Percentiles rank a stretch among this genome's conserved stretches.
These are phyloP conservation scores for Papilio polyxenes DNA, from an alignment of 1,140 invertebrate species.

Conservation along the genomic window DNA sequence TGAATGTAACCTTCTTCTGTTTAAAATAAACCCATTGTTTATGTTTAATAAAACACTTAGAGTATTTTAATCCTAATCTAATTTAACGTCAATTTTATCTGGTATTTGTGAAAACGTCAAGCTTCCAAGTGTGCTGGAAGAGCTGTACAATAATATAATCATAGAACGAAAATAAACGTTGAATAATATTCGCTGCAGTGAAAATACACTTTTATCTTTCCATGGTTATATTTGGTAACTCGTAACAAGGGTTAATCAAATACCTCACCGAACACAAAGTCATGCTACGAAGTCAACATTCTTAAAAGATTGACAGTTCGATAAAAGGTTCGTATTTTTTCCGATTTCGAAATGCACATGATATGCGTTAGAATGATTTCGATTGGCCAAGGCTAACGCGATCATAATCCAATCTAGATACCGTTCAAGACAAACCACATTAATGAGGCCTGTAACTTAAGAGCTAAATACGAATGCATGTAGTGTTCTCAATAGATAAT, in stretches of 20 bases:
- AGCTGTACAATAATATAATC: no score
- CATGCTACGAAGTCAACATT: slow-evolving; percentile 15
- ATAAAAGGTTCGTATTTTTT: slow-evolving; percentile 26
- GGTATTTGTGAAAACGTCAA: no score
- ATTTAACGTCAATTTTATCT: background rate
- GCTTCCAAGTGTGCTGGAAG: no score
- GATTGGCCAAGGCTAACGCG: slow-evolving; percentile 22
- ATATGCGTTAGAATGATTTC: slow-evolving; percentile 10
- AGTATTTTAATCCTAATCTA: no score
- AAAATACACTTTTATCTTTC: background rate
- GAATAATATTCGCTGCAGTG: background rate
- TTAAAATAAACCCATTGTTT: background rate
- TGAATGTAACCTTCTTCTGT: background rate
- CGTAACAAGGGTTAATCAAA: slow-evolving; percentile 12
- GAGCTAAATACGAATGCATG: slow-evolving; percentile 18
- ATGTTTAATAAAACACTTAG: no score
- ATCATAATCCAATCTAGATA: slow-evolving; percentile 33
- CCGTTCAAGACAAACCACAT: slow-evolving; percentile 35
- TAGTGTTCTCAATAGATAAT: slow-evolving; percentile 52
- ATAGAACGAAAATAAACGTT: no score
- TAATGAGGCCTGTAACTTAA: slow-evolving; percentile 27
- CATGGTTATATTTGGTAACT: slow-evolving; percentile 8
- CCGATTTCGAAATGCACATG: slow-evolving; percentile 18
- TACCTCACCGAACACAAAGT: background rate
- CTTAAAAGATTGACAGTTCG: slow-evolving; percentile 19